Evolutionary conservation across 2,113 vertebrate species (phyloP), one percentile per base, ranked within the genome.

Genomic region (Martes martes): DNA sequence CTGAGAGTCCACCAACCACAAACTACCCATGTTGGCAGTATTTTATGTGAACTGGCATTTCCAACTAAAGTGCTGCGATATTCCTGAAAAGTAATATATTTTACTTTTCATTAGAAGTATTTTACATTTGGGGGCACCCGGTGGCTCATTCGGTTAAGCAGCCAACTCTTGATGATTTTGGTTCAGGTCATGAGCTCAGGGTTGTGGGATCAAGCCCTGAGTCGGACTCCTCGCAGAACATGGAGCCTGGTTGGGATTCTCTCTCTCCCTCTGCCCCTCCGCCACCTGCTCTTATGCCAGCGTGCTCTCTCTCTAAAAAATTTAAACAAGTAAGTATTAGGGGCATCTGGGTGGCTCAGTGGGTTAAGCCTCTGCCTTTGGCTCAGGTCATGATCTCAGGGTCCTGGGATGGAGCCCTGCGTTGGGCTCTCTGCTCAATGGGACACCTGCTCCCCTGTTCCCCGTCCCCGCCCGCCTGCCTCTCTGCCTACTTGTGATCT

Each of bases 41-140:
- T 82, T 96, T 96, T 71, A 82, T 47, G 15, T 92, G 26, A 95
- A 71, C 1, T 90, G 80, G 28, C n/a, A 95, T 89, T 91, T 93
- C 47, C 52, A 89, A 50, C 11, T 47, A 45, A 96, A 87, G 59
- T 52, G 31, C 81, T 78, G 14, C 55, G 42, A 96, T 85, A n/a
- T 21, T 92, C n/a, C 78, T 52, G 80, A 67, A 95, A 76, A 83
- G 50, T 28, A 57, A 83, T 24, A 26, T 26, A 45, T 76, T 76
- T 45, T 28, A 45, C 73, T 16, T 76, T 76, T 76, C 73, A 76
- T 45, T 76, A 76, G 24, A 45, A 45, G 24, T 45, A 55, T 55
- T 55, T 55, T 55, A 55, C 5, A 18, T 55, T 55, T 16, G 1
- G 52, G 52, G 52, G 52, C 52, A 55, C 52, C 52, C 18, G 52